Evolutionary conservation across 2,113 vertebrate species (phyloP).

Genomic region (Takifugu bimaculatus): DNA sequence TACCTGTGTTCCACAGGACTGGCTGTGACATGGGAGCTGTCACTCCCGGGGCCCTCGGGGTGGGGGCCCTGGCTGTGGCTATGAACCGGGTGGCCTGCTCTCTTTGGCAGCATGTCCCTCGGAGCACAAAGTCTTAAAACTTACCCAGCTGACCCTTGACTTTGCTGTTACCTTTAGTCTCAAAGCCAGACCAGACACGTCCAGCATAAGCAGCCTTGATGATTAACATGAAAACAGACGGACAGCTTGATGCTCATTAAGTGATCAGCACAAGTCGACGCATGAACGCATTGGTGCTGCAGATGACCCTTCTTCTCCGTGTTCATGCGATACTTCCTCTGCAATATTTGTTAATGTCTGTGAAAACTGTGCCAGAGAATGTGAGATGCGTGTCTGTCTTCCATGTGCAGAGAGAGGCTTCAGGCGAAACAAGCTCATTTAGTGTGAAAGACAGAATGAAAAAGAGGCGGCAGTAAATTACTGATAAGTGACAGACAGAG

Average conservation of each 20-base stretch:
- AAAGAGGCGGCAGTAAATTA: slow-evolving; percentile 69
- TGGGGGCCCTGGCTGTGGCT: slow-evolving; percentile 44
- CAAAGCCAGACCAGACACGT: slow-evolving; percentile 43
- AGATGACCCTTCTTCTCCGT: slow-evolving; percentile 12
- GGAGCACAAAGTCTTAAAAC: slow-evolving; percentile 45
- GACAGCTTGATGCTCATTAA: slow-evolving; percentile 29
- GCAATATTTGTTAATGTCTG: slow-evolving; percentile 49
- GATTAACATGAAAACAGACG: slow-evolving; percentile 56
- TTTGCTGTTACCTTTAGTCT: slow-evolving; percentile 37
- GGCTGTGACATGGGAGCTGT: slow-evolving; percentile 66
- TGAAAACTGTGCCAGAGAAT: slow-evolving; percentile 29
- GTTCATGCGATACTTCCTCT: slow-evolving; percentile 29
- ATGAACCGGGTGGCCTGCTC: slow-evolving; percentile 62
- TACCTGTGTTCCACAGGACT: slow-evolving; percentile 61
- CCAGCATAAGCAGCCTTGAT: slow-evolving; percentile 39
- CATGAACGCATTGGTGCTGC: slow-evolving; percentile 22
- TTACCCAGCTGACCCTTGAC: slow-evolving; percentile 51
- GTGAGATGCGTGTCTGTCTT: slow-evolving; percentile 45
- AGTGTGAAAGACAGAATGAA: slow-evolving; percentile 45
- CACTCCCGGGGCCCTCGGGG: slow-evolving; percentile 45
- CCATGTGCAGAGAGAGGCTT: slow-evolving; percentile 42
- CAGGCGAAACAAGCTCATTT: slow-evolving; percentile 57
- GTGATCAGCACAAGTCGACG: slow-evolving; percentile 41
- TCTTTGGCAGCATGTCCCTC: slow-evolving; percentile 56
- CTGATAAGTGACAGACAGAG: slow-evolving; percentile 67